Evolutionary conservation across 2,888 invertebrate species (phyloP).

Genomic region (Epinotia brunnichana): DNA sequence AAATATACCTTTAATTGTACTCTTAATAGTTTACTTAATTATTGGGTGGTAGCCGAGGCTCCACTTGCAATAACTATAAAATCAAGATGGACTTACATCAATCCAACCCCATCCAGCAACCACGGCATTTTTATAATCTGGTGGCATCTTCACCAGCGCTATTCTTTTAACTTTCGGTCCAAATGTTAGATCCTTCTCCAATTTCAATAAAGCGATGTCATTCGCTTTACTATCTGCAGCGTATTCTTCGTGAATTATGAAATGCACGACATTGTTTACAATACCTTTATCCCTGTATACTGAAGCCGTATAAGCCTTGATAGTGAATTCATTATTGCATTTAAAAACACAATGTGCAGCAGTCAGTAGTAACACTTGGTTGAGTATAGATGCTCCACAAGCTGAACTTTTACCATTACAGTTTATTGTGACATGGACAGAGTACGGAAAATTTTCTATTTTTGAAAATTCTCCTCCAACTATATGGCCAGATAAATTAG

Average conservation of each 20-base stretch:
- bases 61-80: not conserved
- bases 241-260: constrained; percentile 45
- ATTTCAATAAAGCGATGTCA: constrained; percentile 50
- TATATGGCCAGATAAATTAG: constrained; percentile 47
- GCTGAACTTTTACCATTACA: constrained; percentile 44
- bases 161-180: constrained; percentile 45
- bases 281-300: constrained; percentile 28
- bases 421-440: constrained; percentile 47
- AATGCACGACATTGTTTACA: not conserved
- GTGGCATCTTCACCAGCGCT: constrained; percentile 48
- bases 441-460: constrained; percentile 49
- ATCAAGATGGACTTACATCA: constrained; percentile 48
- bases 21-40: too few species aligned
- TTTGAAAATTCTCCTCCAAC: constrained; percentile 47
- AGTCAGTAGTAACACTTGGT: constrained; percentile 53
- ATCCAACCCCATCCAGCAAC: constrained; percentile 54
- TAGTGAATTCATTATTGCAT: constrained; percentile 46
- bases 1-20: too few species aligned
- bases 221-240: fast-evolving
- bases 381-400: constrained; percentile 60
- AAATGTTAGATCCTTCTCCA: constrained; percentile 43
- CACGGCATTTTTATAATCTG: constrained; percentile 36
- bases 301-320: constrained; percentile 46
- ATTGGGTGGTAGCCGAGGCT: too few species aligned
- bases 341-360: constrained; percentile 55